Evolutionary conservation across 1,140 invertebrate species (phyloP), one percentile per base, ranked within the genome.

Genomic region (Heterodera schachtii): DNA sequence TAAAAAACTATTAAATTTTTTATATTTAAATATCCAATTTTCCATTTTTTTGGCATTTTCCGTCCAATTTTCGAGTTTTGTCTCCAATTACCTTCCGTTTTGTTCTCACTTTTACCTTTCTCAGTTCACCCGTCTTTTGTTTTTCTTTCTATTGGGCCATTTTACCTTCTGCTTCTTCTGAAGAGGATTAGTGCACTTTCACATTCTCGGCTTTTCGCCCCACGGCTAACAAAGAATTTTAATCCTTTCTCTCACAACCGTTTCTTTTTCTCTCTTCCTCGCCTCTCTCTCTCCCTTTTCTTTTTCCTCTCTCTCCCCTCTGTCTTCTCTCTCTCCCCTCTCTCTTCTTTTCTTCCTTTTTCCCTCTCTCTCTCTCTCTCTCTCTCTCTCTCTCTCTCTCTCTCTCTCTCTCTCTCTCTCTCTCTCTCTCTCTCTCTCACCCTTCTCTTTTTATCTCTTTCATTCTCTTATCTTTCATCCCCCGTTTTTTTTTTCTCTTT

Each of bases 401-500:
- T 43, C 73, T 74, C n/a, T 73, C 71, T 5, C 31, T 4, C 13
- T 5, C 19, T 19, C n/a, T 73, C n/a, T 46, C 43, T 74, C 21
- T 74, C 41, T n/a, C n/a, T n/a, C 52, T 74, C n/a, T 31, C 3
- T 43, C n/a, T 31, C n/a, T 21, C 47, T 8, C 47, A 4, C 47
- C 44, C 44, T 21, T 73, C 13, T 21, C 71, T 43, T 74, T 49
- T 46, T 21, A 41, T 41, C 73, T n/a, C 7, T 16, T 46, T 75
- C 41, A 57, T 57, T 31, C 31, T 31, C 31, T n/a, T n/a, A 31
- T 31, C 31, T 8, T 9, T 8, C 21, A 2, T 75, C 41, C 31
- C 60, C 41, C n/a, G n/a, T n/a, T 75, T 11, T 75, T 46, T 75
- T 9, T 46, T 41, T 57, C 47, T n/a, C 47, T 49, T 46, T 75